Evolutionary conservation across 2,113 vertebrate species (phyloP), one percentile per base, ranked within the genome.

Genomic region (Helogale parvula): DNA sequence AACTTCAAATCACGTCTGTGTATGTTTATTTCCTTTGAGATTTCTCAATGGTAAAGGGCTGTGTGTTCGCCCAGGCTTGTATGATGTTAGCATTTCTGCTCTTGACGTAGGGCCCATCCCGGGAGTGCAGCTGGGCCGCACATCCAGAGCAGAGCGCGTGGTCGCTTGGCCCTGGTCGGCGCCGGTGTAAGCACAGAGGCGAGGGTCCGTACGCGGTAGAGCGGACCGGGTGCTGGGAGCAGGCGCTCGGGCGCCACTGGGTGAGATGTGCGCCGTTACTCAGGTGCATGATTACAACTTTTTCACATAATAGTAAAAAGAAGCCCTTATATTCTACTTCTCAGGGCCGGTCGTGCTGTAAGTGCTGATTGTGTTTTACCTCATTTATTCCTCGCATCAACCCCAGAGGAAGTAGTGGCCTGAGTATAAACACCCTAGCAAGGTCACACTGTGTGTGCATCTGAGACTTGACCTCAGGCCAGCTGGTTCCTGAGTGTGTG

Each of bases 101-200:
- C 52, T 86, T 63, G 33, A 6, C 2, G 7, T 63, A 31, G 9
- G 68, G 33, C 52, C 33, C 47, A 0, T 92, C 27, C 69, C 35
- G 13, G 33, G 41, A 60, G 1, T 15, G 2, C 27, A n/a, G 15
- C 31, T 2, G 17, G 41, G 47, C 68, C 38, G 38, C 19, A 54
- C 13, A 5, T 52, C 68, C 41, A 25, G 2, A 2, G 29, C 31
- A 2, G 7, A 45, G 27, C 7, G 35, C 10, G 1, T 19, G 45
- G 7, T 17, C 80, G 45, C 7, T 52, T 47, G 88, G n/a, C 80
- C 9, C 52, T 68, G 38, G 3, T 77, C 63, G 9, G 0, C n/a
- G 1, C 71, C 47, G 4, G 0, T n/a, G 0, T 82, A 89, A 95
- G 13, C 25, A 50, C 41, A n/a, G 15, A 8, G 7, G 4, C 19